These are phyloP conservation scores for Mylabris sibirica DNA, from an alignment of 2,888 invertebrate genomes.

Conservation along the genomic window DNA sequence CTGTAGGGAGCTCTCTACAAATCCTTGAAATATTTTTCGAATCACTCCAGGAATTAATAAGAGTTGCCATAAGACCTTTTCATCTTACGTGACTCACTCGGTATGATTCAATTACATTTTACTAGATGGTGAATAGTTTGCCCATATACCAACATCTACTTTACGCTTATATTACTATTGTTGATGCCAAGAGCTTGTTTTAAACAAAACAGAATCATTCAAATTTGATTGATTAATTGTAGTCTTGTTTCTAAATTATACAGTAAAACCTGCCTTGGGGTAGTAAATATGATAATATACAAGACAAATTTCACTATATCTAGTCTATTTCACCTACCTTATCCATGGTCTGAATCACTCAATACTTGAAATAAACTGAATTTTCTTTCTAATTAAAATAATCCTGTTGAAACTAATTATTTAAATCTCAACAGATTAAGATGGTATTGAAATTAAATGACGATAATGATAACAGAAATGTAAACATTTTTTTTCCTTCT, in stretches of 20 bases:
- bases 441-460: neutral
- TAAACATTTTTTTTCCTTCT: neutral
- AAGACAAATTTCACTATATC: neutral
- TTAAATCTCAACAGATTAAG: neutral
- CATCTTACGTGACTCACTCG: too few species aligned
- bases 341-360: neutral
- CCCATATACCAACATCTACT: neutral
- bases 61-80: too few species aligned
- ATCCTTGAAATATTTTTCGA: too few species aligned
- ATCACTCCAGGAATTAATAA: too few species aligned
- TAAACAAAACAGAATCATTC: neutral
- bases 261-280: too few species aligned
- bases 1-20: too few species aligned
- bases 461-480: neutral
- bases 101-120: neutral
- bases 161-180: neutral
- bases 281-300: too few species aligned
- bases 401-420: neutral
- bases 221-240: conserved; percentile 5
- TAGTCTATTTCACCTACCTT: neutral
- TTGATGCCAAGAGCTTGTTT: neutral
- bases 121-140: neutral
- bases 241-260: too few species aligned
- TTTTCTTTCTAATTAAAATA: neutral
- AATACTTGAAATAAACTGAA: neutral